phyloP scores from a whole-genome alignment of 2,888 invertebrate genomes.

The Uropetala carovei region DNA sequence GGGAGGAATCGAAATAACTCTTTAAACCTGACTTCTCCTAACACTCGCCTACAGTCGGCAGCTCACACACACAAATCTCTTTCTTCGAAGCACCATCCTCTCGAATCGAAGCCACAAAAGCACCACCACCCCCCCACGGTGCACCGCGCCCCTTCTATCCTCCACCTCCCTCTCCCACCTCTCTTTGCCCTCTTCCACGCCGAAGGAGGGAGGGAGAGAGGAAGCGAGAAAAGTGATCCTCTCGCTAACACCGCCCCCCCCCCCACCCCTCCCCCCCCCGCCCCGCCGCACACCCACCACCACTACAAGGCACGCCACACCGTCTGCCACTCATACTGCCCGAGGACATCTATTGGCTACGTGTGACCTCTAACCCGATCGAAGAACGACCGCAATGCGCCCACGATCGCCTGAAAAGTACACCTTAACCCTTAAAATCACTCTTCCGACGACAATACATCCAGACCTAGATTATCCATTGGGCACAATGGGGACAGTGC shows the following conservation, averaged over 20 bases:
- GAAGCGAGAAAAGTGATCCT: not conserved
- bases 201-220: no score
- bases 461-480: no score
- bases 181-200: not conserved
- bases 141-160: not conserved
- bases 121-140: not conserved
- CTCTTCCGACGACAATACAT: not conserved
- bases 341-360: no score
- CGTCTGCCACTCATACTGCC: no score
- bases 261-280: no score
- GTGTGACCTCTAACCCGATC: not conserved
- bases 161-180: not conserved
- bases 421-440: not conserved
- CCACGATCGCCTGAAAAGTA: not conserved
- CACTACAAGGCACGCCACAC: not conserved
- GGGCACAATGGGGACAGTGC: no score
- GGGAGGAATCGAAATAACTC: not conserved
- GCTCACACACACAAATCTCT: conserved; percentile 20
- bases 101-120: conserved; percentile 52
- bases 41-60: not conserved
- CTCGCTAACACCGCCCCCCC: not conserved
- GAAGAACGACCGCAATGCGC: not conserved
- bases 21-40: not conserved
- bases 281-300: not conserved
- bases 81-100: conserved; percentile 53